These are phyloP conservation scores for Sigmodon hispidus DNA, from an alignment of 2,113 vertebrate species.

Conservation along the genomic window DNA sequence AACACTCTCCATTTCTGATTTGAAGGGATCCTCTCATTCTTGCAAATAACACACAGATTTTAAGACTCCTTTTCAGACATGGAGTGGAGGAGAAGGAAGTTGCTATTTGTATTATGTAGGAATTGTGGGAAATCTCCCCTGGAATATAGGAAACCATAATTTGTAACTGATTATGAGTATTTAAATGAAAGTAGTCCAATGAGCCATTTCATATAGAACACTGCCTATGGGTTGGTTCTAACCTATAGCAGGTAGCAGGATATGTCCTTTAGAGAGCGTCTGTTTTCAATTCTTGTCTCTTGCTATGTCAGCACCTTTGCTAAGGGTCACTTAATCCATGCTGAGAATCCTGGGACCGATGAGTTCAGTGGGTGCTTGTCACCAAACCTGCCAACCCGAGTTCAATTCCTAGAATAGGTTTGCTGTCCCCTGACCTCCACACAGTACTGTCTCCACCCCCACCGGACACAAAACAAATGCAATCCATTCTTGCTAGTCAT, in stretches of 20 bases:
- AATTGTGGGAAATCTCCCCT: neutral
- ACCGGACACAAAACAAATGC: neutral
- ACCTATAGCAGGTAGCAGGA: neutral
- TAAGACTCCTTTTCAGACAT: neutral
- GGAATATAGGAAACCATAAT: neutral
- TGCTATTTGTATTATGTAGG: neutral
- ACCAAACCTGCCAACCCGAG: neutral
- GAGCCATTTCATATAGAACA: constrained; percentile 9
- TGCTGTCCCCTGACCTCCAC: neutral
- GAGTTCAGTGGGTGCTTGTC: neutral
- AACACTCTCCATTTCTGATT: neutral
- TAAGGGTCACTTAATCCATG: constrained; percentile 28
- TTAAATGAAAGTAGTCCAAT: constrained; percentile 35
- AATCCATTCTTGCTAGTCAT: neutral
- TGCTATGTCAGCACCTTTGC: neutral
- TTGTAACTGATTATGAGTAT: neutral
- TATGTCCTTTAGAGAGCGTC: neutral
- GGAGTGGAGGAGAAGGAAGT: neutral
- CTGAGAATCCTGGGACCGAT: neutral
- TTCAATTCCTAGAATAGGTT: neutral
- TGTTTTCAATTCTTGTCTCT: constrained; percentile 29
- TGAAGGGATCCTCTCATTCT: neutral
- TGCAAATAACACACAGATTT: neutral
- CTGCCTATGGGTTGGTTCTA: constrained; percentile 36
- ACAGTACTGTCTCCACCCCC: too few species aligned